Conservation (phyloP, 2,113 vertebrate species). For the Origma solitaria region DNA sequence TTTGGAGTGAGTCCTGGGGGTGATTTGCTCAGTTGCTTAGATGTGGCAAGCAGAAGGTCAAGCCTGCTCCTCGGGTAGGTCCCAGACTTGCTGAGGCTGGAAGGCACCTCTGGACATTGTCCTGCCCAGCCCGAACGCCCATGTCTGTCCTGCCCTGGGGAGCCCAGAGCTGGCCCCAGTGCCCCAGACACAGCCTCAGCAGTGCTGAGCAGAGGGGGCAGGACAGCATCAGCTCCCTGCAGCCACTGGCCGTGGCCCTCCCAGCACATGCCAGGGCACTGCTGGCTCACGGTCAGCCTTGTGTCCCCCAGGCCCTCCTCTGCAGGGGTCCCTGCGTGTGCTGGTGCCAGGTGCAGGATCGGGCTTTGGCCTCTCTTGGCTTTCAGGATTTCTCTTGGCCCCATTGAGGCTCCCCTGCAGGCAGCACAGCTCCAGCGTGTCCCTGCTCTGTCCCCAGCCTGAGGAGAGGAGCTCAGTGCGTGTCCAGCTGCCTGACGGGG, state of each 20-base stretch:
- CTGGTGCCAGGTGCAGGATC: background rate
- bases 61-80: background rate
- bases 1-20: background rate
- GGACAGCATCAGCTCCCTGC: background rate
- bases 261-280: accelerated
- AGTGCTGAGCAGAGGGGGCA: background rate
- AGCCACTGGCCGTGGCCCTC: accelerated
- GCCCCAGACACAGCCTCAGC: background rate
- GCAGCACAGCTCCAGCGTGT: background rate
- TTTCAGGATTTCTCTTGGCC: background rate
- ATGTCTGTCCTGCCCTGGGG: accelerated
- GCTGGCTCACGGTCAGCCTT: background rate
- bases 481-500: accelerated
- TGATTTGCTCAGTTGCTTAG: background rate
- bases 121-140: accelerated
- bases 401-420: background rate
- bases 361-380: background rate
- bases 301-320: background rate
- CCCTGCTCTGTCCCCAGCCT: accelerated
- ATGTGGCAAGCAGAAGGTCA: background rate
- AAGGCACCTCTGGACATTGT: background rate
- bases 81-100: background rate
- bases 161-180: background rate
- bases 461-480: background rate
- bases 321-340: background rate